phyloP scores from a whole-genome alignment of 2,888 invertebrate genomes.

The Leuctra nigra region DNA sequence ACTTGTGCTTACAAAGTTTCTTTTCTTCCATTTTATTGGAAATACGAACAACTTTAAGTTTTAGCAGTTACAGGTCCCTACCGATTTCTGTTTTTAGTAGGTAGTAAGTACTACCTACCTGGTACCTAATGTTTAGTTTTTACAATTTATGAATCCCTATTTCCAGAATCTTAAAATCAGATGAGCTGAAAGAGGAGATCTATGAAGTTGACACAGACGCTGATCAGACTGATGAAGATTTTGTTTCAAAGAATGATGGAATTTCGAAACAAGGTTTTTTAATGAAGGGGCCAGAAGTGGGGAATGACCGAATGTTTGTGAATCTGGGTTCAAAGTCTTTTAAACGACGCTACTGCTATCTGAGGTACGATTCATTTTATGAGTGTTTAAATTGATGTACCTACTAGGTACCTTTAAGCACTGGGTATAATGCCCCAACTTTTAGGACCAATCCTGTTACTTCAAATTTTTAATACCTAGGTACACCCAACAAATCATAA shows the following conservation, averaged over 20 bases:
- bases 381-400: too few species aligned
- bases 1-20: too few species aligned
- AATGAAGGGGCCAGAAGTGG: slow-evolving; percentile 86
- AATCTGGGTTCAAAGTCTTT: slow-evolving; percentile 90
- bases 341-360: slow-evolving; percentile 82
- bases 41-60: too few species aligned
- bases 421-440: too few species aligned
- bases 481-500: too few species aligned
- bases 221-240: slow-evolving; percentile 64
- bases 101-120: slow-evolving; percentile 31
- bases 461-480: too few species aligned
- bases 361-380: too few species aligned
- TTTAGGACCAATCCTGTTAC: too few species aligned
- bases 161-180: slow-evolving; percentile 44
- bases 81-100: neutral
- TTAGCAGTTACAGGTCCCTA: neutral
- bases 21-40: too few species aligned
- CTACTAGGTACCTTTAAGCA: too few species aligned
- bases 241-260: slow-evolving; percentile 54
- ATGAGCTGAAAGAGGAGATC: slow-evolving; percentile 69
- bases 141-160: too few species aligned
- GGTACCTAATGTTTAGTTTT: slow-evolving; percentile 25
- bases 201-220: slow-evolving; percentile 86
- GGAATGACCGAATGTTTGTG: slow-evolving; percentile 83
- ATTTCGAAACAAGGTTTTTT: slow-evolving; percentile 88